phyloP scores from a whole-genome alignment of 2,888 invertebrate genomes.

The Amphipoea oculea region DNA sequence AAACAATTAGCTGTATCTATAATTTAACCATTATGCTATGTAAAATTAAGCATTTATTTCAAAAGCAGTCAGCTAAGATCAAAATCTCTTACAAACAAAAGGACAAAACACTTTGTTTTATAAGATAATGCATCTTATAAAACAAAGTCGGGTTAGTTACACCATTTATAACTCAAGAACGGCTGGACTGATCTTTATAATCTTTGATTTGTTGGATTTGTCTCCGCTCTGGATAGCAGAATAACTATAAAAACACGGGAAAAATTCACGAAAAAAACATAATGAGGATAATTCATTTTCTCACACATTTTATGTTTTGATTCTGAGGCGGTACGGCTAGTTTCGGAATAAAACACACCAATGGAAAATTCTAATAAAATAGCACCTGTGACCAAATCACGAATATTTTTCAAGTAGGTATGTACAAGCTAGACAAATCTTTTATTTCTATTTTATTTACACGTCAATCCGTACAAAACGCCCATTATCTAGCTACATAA shows the following conservation, averaged over 20 bases:
- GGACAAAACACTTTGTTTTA: too few species aligned
- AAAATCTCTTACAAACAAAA: neutral
- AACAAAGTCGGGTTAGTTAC: too few species aligned
- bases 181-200: too few species aligned
- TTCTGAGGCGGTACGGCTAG: too few species aligned
- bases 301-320: too few species aligned
- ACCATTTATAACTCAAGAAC: too few species aligned
- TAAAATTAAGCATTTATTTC: neutral
- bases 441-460: conserved; percentile 3
- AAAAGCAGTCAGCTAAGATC: neutral
- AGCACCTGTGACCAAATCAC: neutral
- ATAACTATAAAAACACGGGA: too few species aligned
- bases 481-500: conserved; percentile 27
- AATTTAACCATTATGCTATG: neutral
- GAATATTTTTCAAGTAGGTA: neutral
- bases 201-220: too few species aligned
- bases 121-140: too few species aligned
- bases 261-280: too few species aligned
- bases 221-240: too few species aligned
- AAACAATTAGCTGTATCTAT: neutral
- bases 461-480: conserved; percentile 15
- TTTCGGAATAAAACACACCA: neutral
- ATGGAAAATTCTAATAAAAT: neutral
- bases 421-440: neutral
- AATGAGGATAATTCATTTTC: too few species aligned